Evolutionary conservation across 2,797 vertebrate species (phyloP), one percentile per base, ranked within the genome.

Genomic region (Mormyrus hasselquistii): DNA sequence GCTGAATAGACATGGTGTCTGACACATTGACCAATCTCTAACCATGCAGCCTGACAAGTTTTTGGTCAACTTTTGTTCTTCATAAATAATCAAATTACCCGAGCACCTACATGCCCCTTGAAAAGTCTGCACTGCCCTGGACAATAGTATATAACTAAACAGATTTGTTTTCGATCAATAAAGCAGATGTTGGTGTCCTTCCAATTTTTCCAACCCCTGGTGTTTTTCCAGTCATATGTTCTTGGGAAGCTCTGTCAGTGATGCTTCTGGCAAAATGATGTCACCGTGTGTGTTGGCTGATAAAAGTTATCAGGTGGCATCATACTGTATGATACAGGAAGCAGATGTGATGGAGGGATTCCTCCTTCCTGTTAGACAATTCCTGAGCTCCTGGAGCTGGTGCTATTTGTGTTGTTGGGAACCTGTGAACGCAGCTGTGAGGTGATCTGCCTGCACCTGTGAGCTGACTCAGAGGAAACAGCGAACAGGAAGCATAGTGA

Each of bases 311-410:
- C 19, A 44, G 73, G 76, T 41, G 89, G 87, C 92, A 90, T 34
- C 91, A 91, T 91, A 92, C 90, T 92, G 91, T 93, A 91, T 90
- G 92, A 93, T 92, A 94, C 92, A 94, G 95, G 94, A 95, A 95
- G 92, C 93, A 93, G 92, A 93, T 93, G 92, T 94, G 92, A 93
- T 92, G 94, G 91, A 76, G 90, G 92, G 94, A 93, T 90, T 92
- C 93, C 94, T 96, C 95, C 94, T 95, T 93, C 93, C 93, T 92
- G 93, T 94, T 93, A 95, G 93, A 94, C 93, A 93, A 91, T 93
- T 89, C 91, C 73, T 62, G 82, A 89, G 57, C 16, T 85, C 87
- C 41, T 22, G 2, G 49, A 34, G 16, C 44, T 86, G 49, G 25
- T 53, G 25, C 50, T 86, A 5, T 86, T 86, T 86, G 49, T 86